Conservation (phyloP, 2,113 vertebrate genomes). For the Rhipidura dahli region DNA sequence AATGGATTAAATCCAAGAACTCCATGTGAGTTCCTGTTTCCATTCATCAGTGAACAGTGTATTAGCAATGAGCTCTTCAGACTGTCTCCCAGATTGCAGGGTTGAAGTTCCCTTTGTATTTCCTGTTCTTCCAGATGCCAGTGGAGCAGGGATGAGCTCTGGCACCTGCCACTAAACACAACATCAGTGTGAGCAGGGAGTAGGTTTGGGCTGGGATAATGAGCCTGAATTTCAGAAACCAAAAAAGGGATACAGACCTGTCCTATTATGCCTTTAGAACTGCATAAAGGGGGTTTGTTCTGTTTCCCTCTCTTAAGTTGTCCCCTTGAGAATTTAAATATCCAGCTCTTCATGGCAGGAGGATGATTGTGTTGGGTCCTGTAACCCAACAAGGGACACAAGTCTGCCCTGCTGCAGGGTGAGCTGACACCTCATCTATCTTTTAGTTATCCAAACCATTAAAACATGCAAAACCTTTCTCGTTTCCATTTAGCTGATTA, state of each 20-base stretch:
- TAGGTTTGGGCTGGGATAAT: neutral
- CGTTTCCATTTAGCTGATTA: neutral
- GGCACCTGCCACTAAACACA: neutral
- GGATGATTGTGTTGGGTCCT: accelerated
- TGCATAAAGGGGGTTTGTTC: neutral
- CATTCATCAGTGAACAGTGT: neutral
- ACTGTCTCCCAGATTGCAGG: neutral
- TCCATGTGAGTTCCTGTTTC: neutral
- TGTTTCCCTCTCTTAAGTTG: neutral
- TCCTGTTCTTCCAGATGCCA: neutral
- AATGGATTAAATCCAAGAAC: neutral
- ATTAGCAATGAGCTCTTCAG: neutral
- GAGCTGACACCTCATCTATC: neutral
- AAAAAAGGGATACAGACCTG: neutral
- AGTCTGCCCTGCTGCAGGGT: neutral
- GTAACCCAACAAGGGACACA: neutral
- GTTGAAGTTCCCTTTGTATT: neutral
- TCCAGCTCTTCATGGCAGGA: neutral
- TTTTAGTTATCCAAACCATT: neutral
- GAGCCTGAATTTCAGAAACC: neutral
- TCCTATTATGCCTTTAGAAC: neutral
- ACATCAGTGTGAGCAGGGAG: neutral
- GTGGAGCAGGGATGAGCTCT: neutral
- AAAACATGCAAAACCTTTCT: neutral
- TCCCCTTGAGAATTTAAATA: neutral